These are phyloP conservation scores for Scaptodrosophila lebanonensis DNA, from an alignment of 1,140 invertebrate genomes.

Conservation along the genomic window DNA sequence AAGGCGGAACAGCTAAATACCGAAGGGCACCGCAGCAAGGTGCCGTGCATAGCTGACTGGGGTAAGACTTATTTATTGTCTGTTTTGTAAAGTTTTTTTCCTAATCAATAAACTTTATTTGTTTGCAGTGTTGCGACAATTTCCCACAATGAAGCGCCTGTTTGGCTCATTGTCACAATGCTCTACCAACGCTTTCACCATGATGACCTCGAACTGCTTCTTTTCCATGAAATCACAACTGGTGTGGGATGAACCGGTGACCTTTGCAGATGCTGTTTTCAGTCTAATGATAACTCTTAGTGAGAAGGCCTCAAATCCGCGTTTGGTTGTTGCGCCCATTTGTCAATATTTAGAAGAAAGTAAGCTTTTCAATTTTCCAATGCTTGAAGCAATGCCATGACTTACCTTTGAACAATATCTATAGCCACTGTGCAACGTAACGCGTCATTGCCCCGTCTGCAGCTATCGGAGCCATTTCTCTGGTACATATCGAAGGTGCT, in stretches of 20 bases:
- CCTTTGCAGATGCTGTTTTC: constrained; percentile 90
- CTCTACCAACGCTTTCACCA: constrained; percentile 82
- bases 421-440: constrained; percentile 74
- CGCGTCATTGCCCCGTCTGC: constrained; percentile 77
- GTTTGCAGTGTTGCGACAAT: constrained; percentile 83
- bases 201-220: constrained; percentile 77
- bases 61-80: constrained; percentile 63
- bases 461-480: constrained; percentile 86
- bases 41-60: constrained; percentile 85
- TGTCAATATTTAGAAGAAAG: constrained; percentile 85
- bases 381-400: not conserved
- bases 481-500: constrained; percentile 86
- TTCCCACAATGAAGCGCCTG: constrained; percentile 88
- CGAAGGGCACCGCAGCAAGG: constrained; percentile 76
- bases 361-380: constrained; percentile 73
- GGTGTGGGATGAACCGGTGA: constrained; percentile 76
- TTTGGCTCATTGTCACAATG: constrained; percentile 86
- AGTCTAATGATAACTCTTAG: constrained; percentile 86
- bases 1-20: constrained; percentile 84
- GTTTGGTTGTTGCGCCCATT: constrained; percentile 85
- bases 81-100: not conserved
- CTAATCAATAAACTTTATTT: not conserved
- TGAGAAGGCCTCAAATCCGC: constrained; percentile 84
- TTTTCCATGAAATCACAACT: constrained; percentile 77
- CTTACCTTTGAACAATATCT: not conserved